Evolutionary conservation across 2,113 vertebrate species (phyloP).

Genomic region (Sinosuthora webbiana): DNA sequence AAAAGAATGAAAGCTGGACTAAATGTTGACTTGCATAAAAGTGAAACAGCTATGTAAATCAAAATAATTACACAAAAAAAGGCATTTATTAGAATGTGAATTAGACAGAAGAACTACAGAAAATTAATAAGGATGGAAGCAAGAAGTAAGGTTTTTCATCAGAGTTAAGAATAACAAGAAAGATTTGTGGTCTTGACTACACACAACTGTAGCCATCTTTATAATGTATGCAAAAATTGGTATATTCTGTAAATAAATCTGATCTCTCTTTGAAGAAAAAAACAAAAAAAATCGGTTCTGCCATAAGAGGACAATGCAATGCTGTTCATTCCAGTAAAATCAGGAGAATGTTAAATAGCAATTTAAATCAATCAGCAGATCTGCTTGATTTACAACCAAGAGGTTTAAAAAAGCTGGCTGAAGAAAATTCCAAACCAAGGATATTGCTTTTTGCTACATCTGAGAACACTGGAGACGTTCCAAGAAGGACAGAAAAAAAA

Average conservation of each 20-base stretch:
- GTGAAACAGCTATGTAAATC: not conserved
- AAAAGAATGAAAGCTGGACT: not conserved
- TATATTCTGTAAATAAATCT: not conserved
- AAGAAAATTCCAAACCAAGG: not conserved
- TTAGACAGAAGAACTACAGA: not conserved
- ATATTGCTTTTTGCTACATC: not conserved
- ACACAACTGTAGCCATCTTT: not conserved
- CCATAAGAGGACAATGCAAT: not conserved
- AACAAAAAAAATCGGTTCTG: not conserved
- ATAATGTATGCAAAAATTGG: not conserved
- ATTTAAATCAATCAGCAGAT: not conserved
- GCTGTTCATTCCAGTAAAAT: not conserved
- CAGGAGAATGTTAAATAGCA: not conserved
- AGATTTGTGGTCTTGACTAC: not conserved
- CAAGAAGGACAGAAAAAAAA: fast-evolving
- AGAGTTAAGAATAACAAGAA: not conserved
- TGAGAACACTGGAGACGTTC: not conserved
- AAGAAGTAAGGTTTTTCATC: not conserved
- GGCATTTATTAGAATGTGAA: not conserved
- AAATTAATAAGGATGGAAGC: not conserved
- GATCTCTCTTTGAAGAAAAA: not conserved
- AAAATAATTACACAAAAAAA: not conserved
- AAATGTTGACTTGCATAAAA: not conserved
- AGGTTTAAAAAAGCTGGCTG: not conserved
- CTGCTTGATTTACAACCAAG: not conserved